phyloP scores from a whole-genome alignment of 1,140 invertebrate genomes.

The Liolophura sinensis region DNA sequence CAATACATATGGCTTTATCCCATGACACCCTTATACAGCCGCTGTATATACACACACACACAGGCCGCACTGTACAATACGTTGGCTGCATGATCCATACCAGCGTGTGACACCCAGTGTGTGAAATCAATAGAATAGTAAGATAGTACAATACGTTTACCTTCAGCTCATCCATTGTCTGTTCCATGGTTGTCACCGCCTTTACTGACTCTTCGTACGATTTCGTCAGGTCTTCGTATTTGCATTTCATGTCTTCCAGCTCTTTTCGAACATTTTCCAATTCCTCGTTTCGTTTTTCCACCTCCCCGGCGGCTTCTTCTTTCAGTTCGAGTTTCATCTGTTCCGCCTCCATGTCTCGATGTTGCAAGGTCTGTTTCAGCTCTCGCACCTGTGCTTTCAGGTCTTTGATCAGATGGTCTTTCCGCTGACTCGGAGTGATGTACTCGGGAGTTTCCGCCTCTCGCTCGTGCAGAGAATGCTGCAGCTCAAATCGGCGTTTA shows the following conservation, averaged over 20 bases:
- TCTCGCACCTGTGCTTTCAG: constrained; percentile 28
- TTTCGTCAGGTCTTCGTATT: constrained; percentile 18
- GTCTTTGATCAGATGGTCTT: constrained; percentile 29
- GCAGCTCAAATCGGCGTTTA: constrained; percentile 18
- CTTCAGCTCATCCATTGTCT: constrained; percentile 19
- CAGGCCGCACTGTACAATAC: too few relatives aligned
- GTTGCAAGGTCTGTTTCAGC: constrained; percentile 20
- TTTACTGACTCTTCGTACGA: constrained; percentile 21
- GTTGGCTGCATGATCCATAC: too few relatives aligned
- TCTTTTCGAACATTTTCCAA: constrained; percentile 15
- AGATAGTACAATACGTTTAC: constrained; percentile 8
- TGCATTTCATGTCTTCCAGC: constrained; percentile 8
- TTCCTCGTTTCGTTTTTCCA: constrained; percentile 17
- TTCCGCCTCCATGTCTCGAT: constrained; percentile 24
- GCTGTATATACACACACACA: too few relatives aligned
- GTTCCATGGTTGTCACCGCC: constrained; percentile 14
- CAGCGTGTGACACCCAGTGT: too few relatives aligned
- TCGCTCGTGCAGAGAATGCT: constrained; percentile 22
- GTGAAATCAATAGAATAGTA: too few relatives aligned
- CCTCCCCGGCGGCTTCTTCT: constrained; percentile 13
- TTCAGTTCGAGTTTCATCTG: constrained; percentile 12
- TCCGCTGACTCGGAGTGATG: constrained; percentile 37
- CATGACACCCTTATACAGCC: too few relatives aligned
- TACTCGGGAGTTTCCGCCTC: constrained; percentile 21
- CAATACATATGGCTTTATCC: too few relatives aligned